Evolutionary conservation across 2,888 invertebrate genomes (phyloP).

Genomic region (Drosophila monieri): DNA sequence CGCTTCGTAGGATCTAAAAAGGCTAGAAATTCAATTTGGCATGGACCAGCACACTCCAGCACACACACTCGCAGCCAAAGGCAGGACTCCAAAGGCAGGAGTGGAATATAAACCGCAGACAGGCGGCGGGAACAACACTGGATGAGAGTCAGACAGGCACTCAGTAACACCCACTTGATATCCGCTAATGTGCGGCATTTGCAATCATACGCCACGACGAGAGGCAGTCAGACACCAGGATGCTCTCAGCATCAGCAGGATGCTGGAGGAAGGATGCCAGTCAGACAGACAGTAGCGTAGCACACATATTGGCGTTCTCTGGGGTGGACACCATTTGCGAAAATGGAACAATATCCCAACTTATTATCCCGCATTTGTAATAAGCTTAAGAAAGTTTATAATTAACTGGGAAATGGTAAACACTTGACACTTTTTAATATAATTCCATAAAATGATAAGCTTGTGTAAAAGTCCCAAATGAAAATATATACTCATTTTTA

Average conservation of each 20-base stretch:
- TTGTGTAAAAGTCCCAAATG: background rate
- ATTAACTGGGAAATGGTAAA: background rate
- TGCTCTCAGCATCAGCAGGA: conserved; percentile 27
- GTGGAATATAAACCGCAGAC: conserved; percentile 51
- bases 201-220: conserved; percentile 74
- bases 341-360: background rate
- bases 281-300: conserved; percentile 21
- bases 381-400: background rate
- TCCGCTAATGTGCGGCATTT: conserved; percentile 80
- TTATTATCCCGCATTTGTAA: background rate
- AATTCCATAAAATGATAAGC: background rate
- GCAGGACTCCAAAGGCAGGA: conserved; percentile 7
- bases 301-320: conserved; percentile 5
- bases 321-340: conserved; percentile 18
- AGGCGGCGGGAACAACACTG: conserved; percentile 37
- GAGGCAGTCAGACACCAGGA: conserved; percentile 39
- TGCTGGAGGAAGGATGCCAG: conserved; percentile 29
- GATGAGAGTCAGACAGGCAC: conserved; percentile 53
- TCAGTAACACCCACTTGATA: conserved; percentile 78
- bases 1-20: conserved; percentile 76
- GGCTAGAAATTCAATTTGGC: conserved; percentile 79
- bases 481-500: no score
- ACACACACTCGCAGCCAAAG: conserved; percentile 13
- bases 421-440: background rate
- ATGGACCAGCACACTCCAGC: conserved; percentile 62